These are phyloP conservation scores for Gymnoscopelus microlampas DNA, from an alignment of 2,797 vertebrate species.

Conservation along the genomic window DNA sequence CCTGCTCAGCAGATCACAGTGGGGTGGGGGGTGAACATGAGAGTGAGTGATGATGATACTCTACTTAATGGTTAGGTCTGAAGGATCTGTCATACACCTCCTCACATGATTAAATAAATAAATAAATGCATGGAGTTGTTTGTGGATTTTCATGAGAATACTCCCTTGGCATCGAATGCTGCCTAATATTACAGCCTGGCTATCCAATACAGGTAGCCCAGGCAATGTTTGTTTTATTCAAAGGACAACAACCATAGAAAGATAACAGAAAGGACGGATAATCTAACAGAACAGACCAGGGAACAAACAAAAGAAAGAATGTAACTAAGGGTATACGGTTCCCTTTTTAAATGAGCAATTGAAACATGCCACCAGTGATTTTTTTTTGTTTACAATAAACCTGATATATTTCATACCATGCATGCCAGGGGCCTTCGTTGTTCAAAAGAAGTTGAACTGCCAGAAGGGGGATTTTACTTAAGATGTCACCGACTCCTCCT, in stretches of 20 bases:
- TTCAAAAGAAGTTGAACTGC: constrained; percentile 40
- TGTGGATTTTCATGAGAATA: neutral
- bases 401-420: constrained; percentile 37
- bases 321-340: constrained; percentile 26
- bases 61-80: constrained; percentile 8
- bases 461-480: constrained; percentile 30
- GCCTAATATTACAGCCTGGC: neutral
- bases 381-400: constrained; percentile 46
- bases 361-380: constrained; percentile 38
- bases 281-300: neutral
- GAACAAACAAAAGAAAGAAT: constrained; percentile 16
- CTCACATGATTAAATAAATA: constrained; percentile 8
- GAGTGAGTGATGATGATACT: neutral
- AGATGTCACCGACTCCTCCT: constrained; percentile 28
- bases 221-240: neutral
- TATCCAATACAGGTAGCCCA: neutral
- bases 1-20: constrained; percentile 38
- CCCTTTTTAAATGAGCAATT: constrained; percentile 44
- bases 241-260: neutral
- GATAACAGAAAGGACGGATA: too few relatives aligned
- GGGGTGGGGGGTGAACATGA: neutral
- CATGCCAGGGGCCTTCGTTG: constrained; percentile 12
- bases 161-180: constrained; percentile 3
- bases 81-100: neutral
- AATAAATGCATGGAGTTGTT: constrained; percentile 2